Base-by-base conservation (phyloP, 1,140 invertebrate genomes). In the Solenopsis fugax region DNA sequence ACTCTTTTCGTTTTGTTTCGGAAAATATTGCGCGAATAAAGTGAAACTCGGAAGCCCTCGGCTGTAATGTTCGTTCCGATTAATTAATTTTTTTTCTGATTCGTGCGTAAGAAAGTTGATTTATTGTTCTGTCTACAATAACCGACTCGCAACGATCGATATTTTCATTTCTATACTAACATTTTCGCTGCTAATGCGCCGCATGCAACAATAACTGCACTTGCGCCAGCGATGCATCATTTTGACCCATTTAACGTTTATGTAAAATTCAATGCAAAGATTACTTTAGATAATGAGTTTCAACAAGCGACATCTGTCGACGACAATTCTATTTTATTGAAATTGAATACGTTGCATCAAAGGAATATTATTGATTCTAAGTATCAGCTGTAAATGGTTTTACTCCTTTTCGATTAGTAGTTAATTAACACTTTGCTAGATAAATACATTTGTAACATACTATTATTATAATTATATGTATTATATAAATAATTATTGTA, bases 251-350 rank as follows among this genome's bases (percentile, higher is more conserved):
- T 45, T 56, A 10, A 60, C 21, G 16, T 45, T 45, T 16, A 45
- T 45, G 54, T 76, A 45, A 45, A 76, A 76, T 21, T 76, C 54
- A 24, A 58, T 29, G 24, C 16, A 18, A 62, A 50, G 58, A 48
- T 77, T 64, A 77, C 58, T 58, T 37, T 16, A 56, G 4, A 21
- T 56, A 34, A 73, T 41, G n/a, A 58, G 4, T 45, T 75, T 45
- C 13, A 34, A 75, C 12, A 12, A 56, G 13, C 18, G 18, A 52
- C 2, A n/a, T 67, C 13, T 18, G 29, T 69, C 18, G 64, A 13
- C 5, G 5, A 37, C 45, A 45, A 41, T 7, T 1, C n/a, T 2
- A 41, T 52, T 50, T 21, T n/a, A 1, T 24, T 69, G 29, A 69
- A 21, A 69, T 67, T 52, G 13, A n/a, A 80, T 67, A 52, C 29